These are phyloP conservation scores for Apis dorsata DNA, from an alignment of 1,140 invertebrate genomes.

Conservation along the genomic window DNA sequence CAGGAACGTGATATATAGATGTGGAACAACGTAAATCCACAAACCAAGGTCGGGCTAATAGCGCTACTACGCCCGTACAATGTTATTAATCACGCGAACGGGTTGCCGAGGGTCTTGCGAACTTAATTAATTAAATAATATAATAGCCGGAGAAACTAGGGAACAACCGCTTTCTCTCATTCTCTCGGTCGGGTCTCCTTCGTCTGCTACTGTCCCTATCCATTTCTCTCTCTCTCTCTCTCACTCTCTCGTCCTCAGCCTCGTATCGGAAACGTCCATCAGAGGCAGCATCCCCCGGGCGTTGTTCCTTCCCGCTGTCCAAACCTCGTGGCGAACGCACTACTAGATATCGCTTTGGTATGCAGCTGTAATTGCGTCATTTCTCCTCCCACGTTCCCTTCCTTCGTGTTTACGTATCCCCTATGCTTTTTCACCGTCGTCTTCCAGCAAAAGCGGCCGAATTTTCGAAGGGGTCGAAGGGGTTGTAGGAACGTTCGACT, in stretches of 20 bases:
- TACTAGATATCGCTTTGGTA: conserved; percentile 60
- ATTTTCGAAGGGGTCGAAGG: background rate
- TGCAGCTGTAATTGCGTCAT: conserved; percentile 61
- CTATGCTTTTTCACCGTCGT: background rate
- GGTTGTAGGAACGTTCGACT: too few relatives aligned
- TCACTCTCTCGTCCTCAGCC: conserved; percentile 47
- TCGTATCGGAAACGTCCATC: conserved; percentile 78
- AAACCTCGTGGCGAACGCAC: conserved; percentile 63
- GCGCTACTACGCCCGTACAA: conserved; percentile 62
- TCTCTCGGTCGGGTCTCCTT: conserved; percentile 19
- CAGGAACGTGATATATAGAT: conserved; percentile 57
- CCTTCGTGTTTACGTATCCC: conserved; percentile 23
- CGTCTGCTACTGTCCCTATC: conserved; percentile 39
- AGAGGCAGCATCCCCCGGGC: conserved; percentile 74
- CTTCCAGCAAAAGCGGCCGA: background rate
- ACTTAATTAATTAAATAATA: conserved; percentile 78
- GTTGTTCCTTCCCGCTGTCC: conserved; percentile 72
- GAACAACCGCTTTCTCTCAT: conserved; percentile 48
- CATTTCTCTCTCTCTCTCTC: conserved; percentile 22
- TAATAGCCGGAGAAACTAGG: conserved; percentile 71
- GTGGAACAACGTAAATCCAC: conserved; percentile 60
- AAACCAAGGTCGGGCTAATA: conserved; percentile 65
- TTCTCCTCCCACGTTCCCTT: conserved; percentile 32
- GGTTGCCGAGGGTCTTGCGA: conserved; percentile 69
- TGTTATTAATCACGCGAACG: conserved; percentile 74